Conservation (phyloP, 2,797 vertebrate genomes). For the Lagorchestes hirsutus region DNA sequence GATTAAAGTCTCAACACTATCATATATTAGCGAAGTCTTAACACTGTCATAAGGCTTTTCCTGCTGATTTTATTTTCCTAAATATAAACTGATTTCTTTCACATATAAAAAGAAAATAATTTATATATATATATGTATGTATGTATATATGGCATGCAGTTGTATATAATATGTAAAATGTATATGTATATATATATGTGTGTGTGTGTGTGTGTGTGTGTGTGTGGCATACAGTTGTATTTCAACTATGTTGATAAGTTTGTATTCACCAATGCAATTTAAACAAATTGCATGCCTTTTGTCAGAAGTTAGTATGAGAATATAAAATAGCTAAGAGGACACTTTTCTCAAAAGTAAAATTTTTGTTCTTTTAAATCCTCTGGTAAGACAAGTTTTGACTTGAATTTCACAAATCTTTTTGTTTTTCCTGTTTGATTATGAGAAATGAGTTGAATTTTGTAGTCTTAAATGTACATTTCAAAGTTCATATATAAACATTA, state of each 20-base stretch:
- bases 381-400: not conserved
- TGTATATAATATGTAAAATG: not conserved
- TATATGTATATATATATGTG: not conserved
- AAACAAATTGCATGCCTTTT: not conserved
- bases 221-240: not conserved
- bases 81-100: not conserved
- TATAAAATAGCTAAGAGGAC: not conserved
- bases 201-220: too few species aligned
- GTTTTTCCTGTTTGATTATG: not conserved
- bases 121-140: not conserved
- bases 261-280: not conserved
- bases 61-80: not conserved
- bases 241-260: not conserved
- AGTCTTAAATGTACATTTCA: not conserved
- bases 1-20: not conserved
- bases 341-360: not conserved
- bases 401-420: not conserved
- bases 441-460: not conserved
- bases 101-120: not conserved
- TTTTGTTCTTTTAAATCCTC: not conserved
- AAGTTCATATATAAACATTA: not conserved
- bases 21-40: not conserved
- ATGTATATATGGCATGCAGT: not conserved
- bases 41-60: not conserved
- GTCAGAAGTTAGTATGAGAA: not conserved